A percentile compares a stretch with the other conserved stretches of the same genome.
phyloP scores from a whole-genome alignment of 1,140 invertebrate species.

The Hylaeus volcanicus region DNA sequence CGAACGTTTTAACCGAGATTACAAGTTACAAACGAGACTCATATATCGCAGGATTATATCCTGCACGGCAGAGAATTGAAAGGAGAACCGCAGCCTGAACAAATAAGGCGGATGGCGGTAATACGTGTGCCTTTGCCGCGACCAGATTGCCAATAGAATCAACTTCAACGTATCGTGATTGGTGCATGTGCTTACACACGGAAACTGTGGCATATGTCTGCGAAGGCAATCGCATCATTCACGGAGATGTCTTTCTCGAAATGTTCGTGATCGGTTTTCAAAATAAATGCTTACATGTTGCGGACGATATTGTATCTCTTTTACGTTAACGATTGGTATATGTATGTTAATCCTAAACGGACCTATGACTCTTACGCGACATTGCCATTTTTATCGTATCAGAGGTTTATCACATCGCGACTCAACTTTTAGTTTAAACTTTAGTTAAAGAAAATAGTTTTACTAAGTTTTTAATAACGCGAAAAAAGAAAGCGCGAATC shows the following conservation, averaged over 20 bases:
- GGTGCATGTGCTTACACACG: slow-evolving; percentile 28
- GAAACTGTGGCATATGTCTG: slow-evolving; percentile 47
- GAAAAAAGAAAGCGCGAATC: no score
- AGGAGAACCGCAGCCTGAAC: slow-evolving; percentile 56
- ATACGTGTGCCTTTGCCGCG: slow-evolving; percentile 30
- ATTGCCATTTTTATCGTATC: no score
- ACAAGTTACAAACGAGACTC: slow-evolving; percentile 72
- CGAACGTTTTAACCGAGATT: slow-evolving; percentile 65
- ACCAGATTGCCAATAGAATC: slow-evolving; percentile 6
- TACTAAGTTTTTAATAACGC: no score
- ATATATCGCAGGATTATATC: slow-evolving; percentile 73
- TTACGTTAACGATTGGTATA: no score
- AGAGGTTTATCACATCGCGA: no score
- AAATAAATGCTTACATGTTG: neutral
- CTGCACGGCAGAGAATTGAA: slow-evolving; percentile 52
- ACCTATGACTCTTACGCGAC: no score
- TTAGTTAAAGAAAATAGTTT: no score
- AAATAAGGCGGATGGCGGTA: slow-evolving; percentile 47
- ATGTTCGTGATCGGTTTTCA: slow-evolving; percentile 3
- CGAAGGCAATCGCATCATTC: slow-evolving; percentile 51
- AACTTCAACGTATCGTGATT: slow-evolving; percentile 7
- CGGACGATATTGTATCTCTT: neutral
- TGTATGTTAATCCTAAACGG: no score
- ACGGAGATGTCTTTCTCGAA: slow-evolving; percentile 11
- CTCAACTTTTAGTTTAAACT: no score